Conservation (phyloP, 1,140 invertebrate species). For the Pararge aegeria region DNA sequence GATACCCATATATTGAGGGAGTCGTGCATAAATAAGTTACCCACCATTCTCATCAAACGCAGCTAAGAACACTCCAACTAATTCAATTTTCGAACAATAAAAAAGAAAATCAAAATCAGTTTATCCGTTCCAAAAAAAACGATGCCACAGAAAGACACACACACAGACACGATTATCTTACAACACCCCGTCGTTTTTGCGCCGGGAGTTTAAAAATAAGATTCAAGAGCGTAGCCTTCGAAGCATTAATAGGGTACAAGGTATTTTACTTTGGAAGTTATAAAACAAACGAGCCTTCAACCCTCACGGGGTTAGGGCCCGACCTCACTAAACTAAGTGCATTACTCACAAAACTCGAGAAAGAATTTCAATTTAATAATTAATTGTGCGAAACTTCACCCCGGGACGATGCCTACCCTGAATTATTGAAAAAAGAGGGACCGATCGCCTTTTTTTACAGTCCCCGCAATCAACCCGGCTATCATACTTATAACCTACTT, state of each 20-base stretch:
- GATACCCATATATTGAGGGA: too few relatives aligned
- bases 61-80: too few relatives aligned
- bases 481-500: not conserved
- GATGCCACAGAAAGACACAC: too few relatives aligned
- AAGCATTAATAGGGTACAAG: slow-evolving; percentile 33
- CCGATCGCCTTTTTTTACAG: slow-evolving; percentile 41
- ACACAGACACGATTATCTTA: too few relatives aligned
- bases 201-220: slow-evolving; percentile 12
- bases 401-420: slow-evolving; percentile 7
- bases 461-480: not conserved
- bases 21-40: too few relatives aligned
- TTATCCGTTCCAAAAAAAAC: too few relatives aligned
- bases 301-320: slow-evolving; percentile 20
- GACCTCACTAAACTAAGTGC: slow-evolving; percentile 30
- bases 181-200: not conserved
- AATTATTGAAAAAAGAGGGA: slow-evolving; percentile 25
- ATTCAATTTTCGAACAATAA: too few relatives aligned
- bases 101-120: too few relatives aligned
- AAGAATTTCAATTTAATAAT: slow-evolving; percentile 34
- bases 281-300: slow-evolving; percentile 29
- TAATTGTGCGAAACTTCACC: slow-evolving; percentile 23
- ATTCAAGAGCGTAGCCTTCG: slow-evolving; percentile 16
- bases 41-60: too few relatives aligned
- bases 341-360: slow-evolving; percentile 27
- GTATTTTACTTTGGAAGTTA: slow-evolving; percentile 38